Base-by-base conservation (phyloP, 2,888 invertebrate genomes). In the Tetropium fuscum region DNA sequence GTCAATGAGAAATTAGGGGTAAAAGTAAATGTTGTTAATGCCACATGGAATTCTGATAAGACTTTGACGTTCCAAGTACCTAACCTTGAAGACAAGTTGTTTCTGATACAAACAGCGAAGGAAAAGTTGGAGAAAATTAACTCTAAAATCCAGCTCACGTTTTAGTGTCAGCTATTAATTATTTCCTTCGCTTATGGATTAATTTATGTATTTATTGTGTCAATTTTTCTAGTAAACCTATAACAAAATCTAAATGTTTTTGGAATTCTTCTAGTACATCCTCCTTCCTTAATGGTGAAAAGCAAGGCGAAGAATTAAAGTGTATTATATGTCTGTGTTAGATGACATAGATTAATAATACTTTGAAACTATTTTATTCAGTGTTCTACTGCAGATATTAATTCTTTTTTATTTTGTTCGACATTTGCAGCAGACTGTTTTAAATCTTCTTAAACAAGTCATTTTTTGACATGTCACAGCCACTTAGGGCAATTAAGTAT, bases 1-100 rank as follows among this genome's bases (percentile, higher is more conserved):
- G 40, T 78, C 13, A 54, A 54, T 22, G 72, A 73, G 62, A 78
- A 75, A 58, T 62, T 78, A 38, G 61, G 64, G 10, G 19, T 74
- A 25, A 54, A 56, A n/a, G 64, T 74, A 18, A 56, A 49, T 30
- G 63, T 74, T 3, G 56, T 65, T 1, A 64, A 68, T 13, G 77
- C 74, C 2, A 48, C 30, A 2, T 64, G 70, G 53, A 71, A 70
- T 49, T 10, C 13, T 3, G 65, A 72, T 45, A 59, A 61, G 2
- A 72, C 60, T 1, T 16, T n/a, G 51, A 72, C 66, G 3, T 78
- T 78, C 58, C 68, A 73, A 61, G 60, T 76, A 30, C 49, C 47
- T 11, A 72, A 56, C 16, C 44, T 76, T 3, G 62, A 65, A 11
- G 73, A 78, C 30, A 74, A 77, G 60, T 32, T 77, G 19, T 51